Percentiles rank a stretch among this genome's conserved stretches.
phyloP scores from a whole-genome alignment of 2,888 invertebrate genomes.

The Rhimphoctona megacephalus region DNA sequence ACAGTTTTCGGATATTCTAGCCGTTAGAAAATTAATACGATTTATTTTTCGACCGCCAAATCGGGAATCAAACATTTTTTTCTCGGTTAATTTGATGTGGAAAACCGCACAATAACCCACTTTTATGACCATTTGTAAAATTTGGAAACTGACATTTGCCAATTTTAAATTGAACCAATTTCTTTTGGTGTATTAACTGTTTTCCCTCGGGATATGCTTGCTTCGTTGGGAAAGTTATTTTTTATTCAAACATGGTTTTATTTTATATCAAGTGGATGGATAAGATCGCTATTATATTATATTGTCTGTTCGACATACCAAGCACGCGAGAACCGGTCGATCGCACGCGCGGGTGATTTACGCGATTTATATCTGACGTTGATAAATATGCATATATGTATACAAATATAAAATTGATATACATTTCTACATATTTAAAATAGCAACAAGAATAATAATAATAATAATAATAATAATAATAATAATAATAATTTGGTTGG shows the following conservation, averaged over 20 bases:
- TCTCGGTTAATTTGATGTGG: not conserved
- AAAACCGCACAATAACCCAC: not conserved
- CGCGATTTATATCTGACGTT: slow-evolving; percentile 59
- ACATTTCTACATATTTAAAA: slow-evolving; percentile 19
- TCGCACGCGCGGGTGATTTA: slow-evolving; percentile 61
- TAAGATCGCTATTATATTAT: slow-evolving; percentile 46
- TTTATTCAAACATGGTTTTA: not conserved
- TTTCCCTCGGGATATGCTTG: not conserved
- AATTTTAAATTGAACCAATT: not conserved
- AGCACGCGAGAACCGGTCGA: slow-evolving; percentile 61
- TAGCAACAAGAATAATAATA: not conserved
- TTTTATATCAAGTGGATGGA: slow-evolving; percentile 31
- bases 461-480: not conserved
- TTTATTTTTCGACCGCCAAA: not conserved
- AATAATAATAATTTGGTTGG: not conserved
- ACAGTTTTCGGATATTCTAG: not conserved
- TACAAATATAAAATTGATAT: slow-evolving; percentile 10
- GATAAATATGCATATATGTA: slow-evolving; percentile 26
- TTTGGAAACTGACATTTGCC: not conserved
- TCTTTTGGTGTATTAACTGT: not conserved
- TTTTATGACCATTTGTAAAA: not conserved
- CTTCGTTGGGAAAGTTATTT: slow-evolving; percentile 1
- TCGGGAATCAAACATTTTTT: not conserved
- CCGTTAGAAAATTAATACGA: not conserved
- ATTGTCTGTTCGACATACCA: slow-evolving; percentile 33